phyloP scores from a whole-genome alignment of 2,797 vertebrate species.

The Gymnocypris eckloni region DNA sequence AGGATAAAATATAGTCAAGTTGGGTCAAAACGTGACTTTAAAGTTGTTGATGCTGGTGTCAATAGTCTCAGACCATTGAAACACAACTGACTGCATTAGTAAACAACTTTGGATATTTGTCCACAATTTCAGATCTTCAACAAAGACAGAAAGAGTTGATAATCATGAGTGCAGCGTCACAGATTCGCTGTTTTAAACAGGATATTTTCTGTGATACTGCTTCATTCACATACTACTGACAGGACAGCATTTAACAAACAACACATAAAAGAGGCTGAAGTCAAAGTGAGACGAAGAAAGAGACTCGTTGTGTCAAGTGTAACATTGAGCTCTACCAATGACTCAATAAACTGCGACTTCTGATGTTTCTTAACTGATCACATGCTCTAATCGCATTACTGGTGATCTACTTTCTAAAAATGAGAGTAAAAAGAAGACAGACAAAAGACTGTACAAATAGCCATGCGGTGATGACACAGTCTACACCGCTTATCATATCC shows the following conservation, averaged over 20 bases:
- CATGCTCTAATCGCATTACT: conserved; percentile 60
- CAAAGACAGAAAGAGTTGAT: conserved; percentile 58
- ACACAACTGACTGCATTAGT: conserved; percentile 50
- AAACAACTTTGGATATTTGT: conserved; percentile 54
- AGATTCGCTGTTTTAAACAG: conserved; percentile 58
- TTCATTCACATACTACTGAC: conserved; percentile 64
- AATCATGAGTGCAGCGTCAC: conserved; percentile 68
- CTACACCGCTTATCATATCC: conserved; percentile 76
- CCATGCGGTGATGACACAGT: conserved; percentile 75
- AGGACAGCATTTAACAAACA: conserved; percentile 59
- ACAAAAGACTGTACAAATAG: conserved; percentile 67
- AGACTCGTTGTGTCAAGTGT: conserved; percentile 62
- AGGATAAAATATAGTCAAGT: conserved; percentile 59
- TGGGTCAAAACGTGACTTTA: conserved; percentile 59
- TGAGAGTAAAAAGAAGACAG: conserved; percentile 62
- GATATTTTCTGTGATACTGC: conserved; percentile 72
- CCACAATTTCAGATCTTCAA: conserved; percentile 61
- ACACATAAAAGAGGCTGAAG: conserved; percentile 60
- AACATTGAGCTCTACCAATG: conserved; percentile 57
- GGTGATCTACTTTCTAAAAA: conserved; percentile 56
- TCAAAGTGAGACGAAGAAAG: conserved; percentile 51
- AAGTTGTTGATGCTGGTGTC: conserved; percentile 22
- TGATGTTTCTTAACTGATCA: conserved; percentile 63
- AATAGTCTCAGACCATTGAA: conserved; percentile 45
- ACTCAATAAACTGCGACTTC: conserved; percentile 59